Percentiles rank a stretch among this genome's conserved stretches.
These are phyloP conservation scores for Corbicula japonica DNA, from an alignment of 2,888 invertebrate genomes.

Conservation along the genomic window DNA sequence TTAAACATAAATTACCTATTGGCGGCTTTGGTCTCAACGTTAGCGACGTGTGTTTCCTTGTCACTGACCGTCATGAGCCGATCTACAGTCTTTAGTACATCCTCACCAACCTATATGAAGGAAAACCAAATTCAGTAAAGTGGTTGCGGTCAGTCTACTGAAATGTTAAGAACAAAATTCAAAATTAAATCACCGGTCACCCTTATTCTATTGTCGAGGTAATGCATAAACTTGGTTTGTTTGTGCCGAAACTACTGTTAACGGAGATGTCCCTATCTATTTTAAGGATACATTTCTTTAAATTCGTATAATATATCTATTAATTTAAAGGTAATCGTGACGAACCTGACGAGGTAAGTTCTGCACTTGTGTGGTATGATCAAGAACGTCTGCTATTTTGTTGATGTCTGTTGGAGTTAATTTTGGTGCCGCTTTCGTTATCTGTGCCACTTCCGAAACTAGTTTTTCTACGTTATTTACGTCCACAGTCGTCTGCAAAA, in stretches of 20 bases:
- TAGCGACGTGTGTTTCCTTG: slow-evolving; percentile 65
- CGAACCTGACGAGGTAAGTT: slow-evolving; percentile 64
- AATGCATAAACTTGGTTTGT: too few relatives aligned
- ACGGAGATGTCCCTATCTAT: too few relatives aligned
- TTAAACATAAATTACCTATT: slow-evolving; percentile 62
- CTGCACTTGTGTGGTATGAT: slow-evolving; percentile 68
- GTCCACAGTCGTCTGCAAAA: slow-evolving; percentile 68
- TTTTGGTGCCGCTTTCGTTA: slow-evolving; percentile 66
- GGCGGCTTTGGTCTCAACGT: slow-evolving; percentile 66
- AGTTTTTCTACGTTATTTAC: slow-evolving; percentile 70
- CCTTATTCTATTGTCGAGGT: too few relatives aligned
- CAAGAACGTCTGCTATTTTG: slow-evolving; percentile 75
- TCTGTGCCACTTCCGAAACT: slow-evolving; percentile 72
- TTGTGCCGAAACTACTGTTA: too few relatives aligned
- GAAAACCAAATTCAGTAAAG: neutral
- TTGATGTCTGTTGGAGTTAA: slow-evolving; percentile 76
- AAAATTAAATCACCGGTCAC: neutral
- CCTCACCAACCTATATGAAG: slow-evolving; percentile 67
- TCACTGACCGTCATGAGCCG: slow-evolving; percentile 68
- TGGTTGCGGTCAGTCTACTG: neutral
- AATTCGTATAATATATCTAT: too few relatives aligned
- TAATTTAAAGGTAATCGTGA: too few relatives aligned
- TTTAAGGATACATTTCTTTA: too few relatives aligned
- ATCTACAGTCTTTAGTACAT: slow-evolving; percentile 73
- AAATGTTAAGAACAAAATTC: neutral